Percentiles rank a stretch among this genome's conserved stretches.
Conservation (phyloP, 2,797 vertebrate species). For the Xerus rutilus region DNA sequence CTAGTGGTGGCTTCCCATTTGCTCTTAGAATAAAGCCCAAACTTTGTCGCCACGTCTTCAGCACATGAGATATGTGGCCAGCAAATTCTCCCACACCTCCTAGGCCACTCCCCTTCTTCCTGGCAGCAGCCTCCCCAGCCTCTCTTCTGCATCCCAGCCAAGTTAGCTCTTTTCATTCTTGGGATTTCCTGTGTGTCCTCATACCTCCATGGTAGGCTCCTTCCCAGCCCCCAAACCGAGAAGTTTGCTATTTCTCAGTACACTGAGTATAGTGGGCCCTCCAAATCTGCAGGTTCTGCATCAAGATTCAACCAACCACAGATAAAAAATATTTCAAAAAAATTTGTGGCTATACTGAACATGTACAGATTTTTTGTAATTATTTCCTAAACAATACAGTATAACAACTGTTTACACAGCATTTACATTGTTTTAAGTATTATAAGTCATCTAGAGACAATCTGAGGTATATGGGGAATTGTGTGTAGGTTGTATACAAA, state of each 20-base stretch:
- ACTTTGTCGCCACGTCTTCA: not conserved
- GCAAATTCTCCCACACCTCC: not conserved
- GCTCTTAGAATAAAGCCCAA: not conserved
- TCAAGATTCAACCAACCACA: not conserved
- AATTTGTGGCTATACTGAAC: not conserved
- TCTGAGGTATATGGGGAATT: not conserved
- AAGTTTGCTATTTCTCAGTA: not conserved
- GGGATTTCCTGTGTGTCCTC: not conserved
- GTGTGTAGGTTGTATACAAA: not conserved
- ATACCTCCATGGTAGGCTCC: not conserved
- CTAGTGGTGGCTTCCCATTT: not conserved
- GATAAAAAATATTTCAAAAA: not conserved
- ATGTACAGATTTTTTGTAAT: not conserved
- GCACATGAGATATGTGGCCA: not conserved
- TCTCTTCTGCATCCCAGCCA: not conserved
- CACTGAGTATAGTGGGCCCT: not conserved
- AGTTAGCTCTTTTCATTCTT: too few relatives aligned
- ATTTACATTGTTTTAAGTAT: not conserved
- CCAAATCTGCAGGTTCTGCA: too few relatives aligned
- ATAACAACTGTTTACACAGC: not conserved
- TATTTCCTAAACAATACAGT: not conserved
- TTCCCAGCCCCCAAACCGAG: not conserved
- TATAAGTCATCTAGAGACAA: not conserved
- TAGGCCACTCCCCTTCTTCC: not conserved
- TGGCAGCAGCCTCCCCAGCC: not conserved